A percentile compares a stretch with the other conserved stretches of the same genome.
Evolutionary conservation across 2,888 invertebrate genomes (phyloP).

Genomic region (Agapostemon virescens): DNA sequence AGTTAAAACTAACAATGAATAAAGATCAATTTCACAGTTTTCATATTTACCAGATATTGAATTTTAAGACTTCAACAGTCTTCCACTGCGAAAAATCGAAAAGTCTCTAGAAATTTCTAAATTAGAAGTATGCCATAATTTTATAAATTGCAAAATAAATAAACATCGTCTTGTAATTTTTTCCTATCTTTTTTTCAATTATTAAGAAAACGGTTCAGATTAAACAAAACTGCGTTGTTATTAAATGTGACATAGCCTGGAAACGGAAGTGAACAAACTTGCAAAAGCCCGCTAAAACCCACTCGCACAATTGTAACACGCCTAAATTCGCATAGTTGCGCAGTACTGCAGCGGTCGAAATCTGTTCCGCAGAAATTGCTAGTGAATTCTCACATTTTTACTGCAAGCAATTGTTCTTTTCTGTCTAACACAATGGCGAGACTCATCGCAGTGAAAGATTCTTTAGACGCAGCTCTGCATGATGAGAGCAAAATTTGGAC

Average conservation of each 20-base stretch:
- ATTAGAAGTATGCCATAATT: neutral
- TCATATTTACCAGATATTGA: neutral
- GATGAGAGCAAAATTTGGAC: slow-evolving; percentile 89
- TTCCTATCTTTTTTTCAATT: neutral
- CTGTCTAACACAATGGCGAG: slow-evolving; percentile 74
- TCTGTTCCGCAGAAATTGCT: neutral
- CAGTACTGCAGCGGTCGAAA: neutral
- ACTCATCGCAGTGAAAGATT: slow-evolving; percentile 83
- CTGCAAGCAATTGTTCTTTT: slow-evolving; percentile 14
- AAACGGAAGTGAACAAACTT: neutral
- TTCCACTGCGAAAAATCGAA: neutral
- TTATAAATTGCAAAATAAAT: neutral
- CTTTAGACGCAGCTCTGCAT: slow-evolving; percentile 83
- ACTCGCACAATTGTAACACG: neutral
- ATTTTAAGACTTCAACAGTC: neutral
- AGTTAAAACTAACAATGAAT: neutral
- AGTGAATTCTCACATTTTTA: slow-evolving; percentile 6
- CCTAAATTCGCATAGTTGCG: neutral
- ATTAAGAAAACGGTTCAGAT: neutral
- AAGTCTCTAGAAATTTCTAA: neutral
- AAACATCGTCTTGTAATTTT: neutral
- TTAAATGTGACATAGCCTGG: neutral
- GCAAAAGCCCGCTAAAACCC: neutral
- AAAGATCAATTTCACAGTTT: neutral
- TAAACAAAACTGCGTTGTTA: neutral